Evolutionary conservation across 2,113 vertebrate genomes (phyloP).

Genomic region (Lagopus leucura): DNA sequence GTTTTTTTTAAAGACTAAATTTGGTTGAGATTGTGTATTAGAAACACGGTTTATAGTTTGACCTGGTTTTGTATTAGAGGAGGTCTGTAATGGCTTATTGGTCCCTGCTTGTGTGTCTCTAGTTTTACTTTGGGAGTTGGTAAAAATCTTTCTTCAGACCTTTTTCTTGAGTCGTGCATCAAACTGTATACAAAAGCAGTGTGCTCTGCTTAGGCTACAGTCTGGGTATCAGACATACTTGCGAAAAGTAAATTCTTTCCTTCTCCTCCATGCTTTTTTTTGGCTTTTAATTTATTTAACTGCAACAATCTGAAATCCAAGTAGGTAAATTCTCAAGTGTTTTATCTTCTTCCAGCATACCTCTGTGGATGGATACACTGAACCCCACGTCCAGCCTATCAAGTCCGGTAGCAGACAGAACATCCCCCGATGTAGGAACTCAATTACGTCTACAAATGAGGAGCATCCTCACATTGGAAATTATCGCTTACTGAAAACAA

Average conservation of each 20-base stretch:
- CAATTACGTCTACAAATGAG: slow-evolving; percentile 87
- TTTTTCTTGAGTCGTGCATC: background rate
- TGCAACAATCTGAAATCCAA: background rate
- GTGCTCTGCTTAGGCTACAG: background rate
- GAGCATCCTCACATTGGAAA: slow-evolving; percentile 94
- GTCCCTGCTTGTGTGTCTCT: background rate
- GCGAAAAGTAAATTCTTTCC: background rate
- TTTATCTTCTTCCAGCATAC: slow-evolving; percentile 83
- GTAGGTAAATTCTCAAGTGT: background rate
- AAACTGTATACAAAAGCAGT: background rate
- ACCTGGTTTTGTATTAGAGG: background rate
- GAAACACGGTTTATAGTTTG: background rate
- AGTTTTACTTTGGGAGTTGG: background rate
- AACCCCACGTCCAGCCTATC: slow-evolving; percentile 85
- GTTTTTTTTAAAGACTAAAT: background rate
- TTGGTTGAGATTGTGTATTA: background rate
- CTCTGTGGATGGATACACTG: slow-evolving; percentile 91
- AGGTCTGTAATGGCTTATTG: background rate
- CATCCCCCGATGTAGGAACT: slow-evolving; percentile 91
- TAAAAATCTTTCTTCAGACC: background rate
- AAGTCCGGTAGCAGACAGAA: slow-evolving; percentile 93
- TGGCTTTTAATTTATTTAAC: background rate
- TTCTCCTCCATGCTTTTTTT: background rate
- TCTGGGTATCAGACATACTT: background rate
- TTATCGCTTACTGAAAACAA: slow-evolving; percentile 95